phyloP scores from a whole-genome alignment of 2,888 invertebrate species.

The Drosophila suboccidentalis region DNA sequence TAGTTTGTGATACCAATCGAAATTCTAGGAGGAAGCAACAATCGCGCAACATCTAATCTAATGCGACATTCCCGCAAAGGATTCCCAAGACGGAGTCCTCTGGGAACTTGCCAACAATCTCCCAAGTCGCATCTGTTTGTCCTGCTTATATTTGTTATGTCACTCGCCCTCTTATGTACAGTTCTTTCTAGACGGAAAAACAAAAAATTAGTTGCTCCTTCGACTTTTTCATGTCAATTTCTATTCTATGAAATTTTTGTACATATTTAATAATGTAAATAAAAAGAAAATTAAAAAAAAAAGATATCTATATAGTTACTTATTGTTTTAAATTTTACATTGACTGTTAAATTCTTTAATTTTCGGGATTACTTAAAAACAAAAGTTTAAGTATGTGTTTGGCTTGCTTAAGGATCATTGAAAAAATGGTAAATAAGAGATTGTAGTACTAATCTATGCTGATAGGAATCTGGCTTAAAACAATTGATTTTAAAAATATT shows the following conservation, averaged over 20 bases:
- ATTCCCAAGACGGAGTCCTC: conserved; percentile 24
- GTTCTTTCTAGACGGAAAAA: conserved; percentile 69
- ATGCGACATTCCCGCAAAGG: conserved; percentile 37
- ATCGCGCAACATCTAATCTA: conserved; percentile 34
- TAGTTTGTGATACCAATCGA: conserved; percentile 84
- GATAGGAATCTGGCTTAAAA: too few species aligned
- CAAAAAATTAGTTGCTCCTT: conserved; percentile 71
- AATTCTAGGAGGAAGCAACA: conserved; percentile 69
- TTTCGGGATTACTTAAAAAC: not conserved
- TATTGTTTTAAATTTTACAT: not conserved
- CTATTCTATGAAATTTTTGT: conserved; percentile 83
- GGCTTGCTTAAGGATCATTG: not conserved
- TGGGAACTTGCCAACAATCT: conserved; percentile 61
- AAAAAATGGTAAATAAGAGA: too few species aligned
- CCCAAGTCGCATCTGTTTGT: conserved; percentile 41
- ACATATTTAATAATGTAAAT: conserved; percentile 84
- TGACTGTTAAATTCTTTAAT: not conserved
- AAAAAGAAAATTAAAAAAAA: conserved; percentile 74
- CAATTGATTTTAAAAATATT: too few species aligned
- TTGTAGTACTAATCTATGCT: too few species aligned
- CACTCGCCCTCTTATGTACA: conserved; percentile 65
- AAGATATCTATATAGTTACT: not conserved
- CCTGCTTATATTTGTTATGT: conserved; percentile 45
- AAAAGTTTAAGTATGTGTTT: not conserved
- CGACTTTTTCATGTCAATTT: conserved; percentile 76